Percentiles rank a stretch among this genome's conserved stretches.
Evolutionary conservation across 2,888 invertebrate species (phyloP).

Genomic region (Nemapogon koenigi): DNA sequence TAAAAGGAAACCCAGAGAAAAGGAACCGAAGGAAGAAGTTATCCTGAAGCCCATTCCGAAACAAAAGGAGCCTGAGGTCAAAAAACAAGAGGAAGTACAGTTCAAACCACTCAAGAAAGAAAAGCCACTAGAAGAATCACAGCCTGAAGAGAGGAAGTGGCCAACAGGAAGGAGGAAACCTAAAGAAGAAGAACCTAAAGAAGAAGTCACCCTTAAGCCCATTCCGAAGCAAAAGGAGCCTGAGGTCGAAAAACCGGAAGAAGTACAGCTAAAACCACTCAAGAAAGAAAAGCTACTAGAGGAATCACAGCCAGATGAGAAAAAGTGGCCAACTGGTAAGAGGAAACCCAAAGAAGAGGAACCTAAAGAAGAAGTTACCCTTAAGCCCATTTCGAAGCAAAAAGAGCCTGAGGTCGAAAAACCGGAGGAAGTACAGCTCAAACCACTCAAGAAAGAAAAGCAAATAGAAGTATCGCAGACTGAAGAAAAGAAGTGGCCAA

Average conservation of each 20-base stretch:
- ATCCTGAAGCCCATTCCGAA: constrained; percentile 14
- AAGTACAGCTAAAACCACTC: constrained; percentile 20
- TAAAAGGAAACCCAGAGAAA: constrained; percentile 32
- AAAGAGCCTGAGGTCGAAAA: constrained; percentile 35
- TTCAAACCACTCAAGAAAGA: constrained; percentile 14
- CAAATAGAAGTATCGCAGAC: constrained; percentile 31
- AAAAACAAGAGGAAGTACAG: constrained; percentile 18
- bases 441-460: constrained; percentile 21
- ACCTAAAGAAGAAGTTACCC: constrained; percentile 25
- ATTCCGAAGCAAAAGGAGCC: constrained; percentile 24
- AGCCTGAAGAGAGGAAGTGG: constrained; percentile 29
- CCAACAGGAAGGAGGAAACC: constrained; percentile 26
- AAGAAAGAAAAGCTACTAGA: constrained; percentile 18
- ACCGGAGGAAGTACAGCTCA: constrained; percentile 32
- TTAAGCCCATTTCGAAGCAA: constrained; percentile 30
- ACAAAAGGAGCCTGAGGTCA: constrained; percentile 15
- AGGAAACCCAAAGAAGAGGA: constrained; percentile 21
- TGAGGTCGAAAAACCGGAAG: constrained; percentile 36
- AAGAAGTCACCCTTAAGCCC: constrained; percentile 45
- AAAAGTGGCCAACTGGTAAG: constrained; percentile 24
- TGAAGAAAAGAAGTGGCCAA: constrained; percentile 23
- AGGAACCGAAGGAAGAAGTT: constrained; percentile 27
- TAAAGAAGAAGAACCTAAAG: constrained; percentile 30
- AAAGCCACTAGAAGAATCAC: constrained; percentile 21
- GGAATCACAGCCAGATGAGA: constrained; percentile 27